phyloP scores from a whole-genome alignment of 1,140 invertebrate genomes.

The Steinernema khuongi region DNA sequence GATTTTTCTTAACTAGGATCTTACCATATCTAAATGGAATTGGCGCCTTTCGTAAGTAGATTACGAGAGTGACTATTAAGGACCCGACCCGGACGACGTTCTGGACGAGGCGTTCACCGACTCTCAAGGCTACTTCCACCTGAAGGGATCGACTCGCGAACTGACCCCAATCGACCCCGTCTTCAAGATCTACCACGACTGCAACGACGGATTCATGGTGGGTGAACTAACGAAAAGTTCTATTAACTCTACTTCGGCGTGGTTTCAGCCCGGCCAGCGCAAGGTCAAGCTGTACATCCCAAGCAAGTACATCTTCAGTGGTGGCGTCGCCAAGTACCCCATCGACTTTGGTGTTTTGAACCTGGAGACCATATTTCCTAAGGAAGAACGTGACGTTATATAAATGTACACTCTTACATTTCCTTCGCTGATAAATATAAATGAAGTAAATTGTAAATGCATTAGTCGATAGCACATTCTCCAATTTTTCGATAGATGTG shows the following conservation, averaged over 20 bases:
- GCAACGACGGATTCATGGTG: conserved; percentile 49
- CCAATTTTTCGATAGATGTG: too few species aligned
- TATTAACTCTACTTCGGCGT: neutral
- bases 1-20: neutral
- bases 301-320: conserved; percentile 28
- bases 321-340: conserved; percentile 25
- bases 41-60: too few species aligned
- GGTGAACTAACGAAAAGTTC: too few species aligned
- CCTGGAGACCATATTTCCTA: conserved; percentile 46
- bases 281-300: conserved; percentile 36
- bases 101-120: conserved; percentile 35
- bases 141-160: too few species aligned
- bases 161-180: conserved; percentile 43
- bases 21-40: too few species aligned
- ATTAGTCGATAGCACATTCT: too few species aligned
- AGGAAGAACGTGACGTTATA: conserved; percentile 47
- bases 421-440: too few species aligned
- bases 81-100: conserved; percentile 39
- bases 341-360: conserved; percentile 51
- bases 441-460: too few species aligned
- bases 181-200: too few species aligned
- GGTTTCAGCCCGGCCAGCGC: conserved; percentile 42
- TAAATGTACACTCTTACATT: too few species aligned
- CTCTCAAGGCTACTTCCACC: conserved; percentile 30
- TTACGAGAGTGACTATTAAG: too few species aligned